Evolutionary conservation across 2,888 invertebrate genomes (phyloP).

Genomic region (Cyclophora albipunctata): DNA sequence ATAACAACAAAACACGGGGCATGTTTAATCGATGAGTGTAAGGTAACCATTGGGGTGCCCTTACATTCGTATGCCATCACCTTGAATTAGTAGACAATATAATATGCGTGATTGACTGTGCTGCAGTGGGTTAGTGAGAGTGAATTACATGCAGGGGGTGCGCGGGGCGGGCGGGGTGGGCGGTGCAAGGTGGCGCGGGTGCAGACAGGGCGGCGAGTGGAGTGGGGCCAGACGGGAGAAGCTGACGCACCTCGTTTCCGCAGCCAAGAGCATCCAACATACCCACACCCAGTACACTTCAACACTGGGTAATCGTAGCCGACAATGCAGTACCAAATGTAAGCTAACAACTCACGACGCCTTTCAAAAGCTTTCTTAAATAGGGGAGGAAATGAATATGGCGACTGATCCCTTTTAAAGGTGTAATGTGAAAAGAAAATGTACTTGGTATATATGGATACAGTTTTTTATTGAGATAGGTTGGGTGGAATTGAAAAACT

Average conservation of each 20-base stretch:
- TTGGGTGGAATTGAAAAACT: no score
- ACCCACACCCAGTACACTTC: slow-evolving; percentile 26
- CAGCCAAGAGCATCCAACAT: slow-evolving; percentile 45
- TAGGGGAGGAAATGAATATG: slow-evolving; percentile 2
- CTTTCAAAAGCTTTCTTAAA: slow-evolving; percentile 7
- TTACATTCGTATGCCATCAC: slow-evolving; percentile 28
- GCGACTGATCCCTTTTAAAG: slow-evolving; percentile 1
- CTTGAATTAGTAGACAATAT: slow-evolving; percentile 55
- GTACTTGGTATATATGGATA: neutral
- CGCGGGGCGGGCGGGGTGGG: slow-evolving; percentile 15
- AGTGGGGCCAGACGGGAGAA: slow-evolving; percentile 72
- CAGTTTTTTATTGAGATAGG: no score
- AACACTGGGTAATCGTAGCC: slow-evolving; percentile 40
- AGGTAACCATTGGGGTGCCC: neutral
- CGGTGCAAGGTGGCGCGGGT: slow-evolving; percentile 27
- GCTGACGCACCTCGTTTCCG: slow-evolving; percentile 66
- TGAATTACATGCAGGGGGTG: slow-evolving; percentile 58
- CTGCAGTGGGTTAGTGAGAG: slow-evolving; percentile 76
- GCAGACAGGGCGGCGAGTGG: slow-evolving; percentile 60
- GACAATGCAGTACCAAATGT: slow-evolving; percentile 42
- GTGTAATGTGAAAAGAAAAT: no score
- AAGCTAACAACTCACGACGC: slow-evolving; percentile 8
- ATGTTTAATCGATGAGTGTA: neutral
- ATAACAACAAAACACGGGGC: neutral
- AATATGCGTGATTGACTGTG: slow-evolving; percentile 68